Percentiles rank a stretch among this genome's conserved stretches.
phyloP scores from a whole-genome alignment of 2,797 vertebrate species.

The Adrianichthys oophorus region DNA sequence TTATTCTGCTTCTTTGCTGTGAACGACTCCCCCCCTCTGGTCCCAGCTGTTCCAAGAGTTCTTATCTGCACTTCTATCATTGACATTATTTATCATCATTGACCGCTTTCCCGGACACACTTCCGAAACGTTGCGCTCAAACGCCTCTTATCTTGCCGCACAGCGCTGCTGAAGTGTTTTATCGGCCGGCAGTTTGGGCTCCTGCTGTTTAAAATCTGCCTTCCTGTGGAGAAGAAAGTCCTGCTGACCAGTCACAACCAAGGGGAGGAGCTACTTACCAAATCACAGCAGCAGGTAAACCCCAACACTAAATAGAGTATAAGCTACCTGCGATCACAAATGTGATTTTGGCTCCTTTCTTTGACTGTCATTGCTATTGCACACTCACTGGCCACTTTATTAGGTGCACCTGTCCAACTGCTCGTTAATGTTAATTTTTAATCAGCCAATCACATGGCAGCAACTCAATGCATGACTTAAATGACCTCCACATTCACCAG shows the following conservation, averaged over 20 bases:
- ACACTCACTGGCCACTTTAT: too few relatives aligned
- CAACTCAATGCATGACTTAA: too few relatives aligned
- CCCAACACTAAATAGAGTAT: constrained; percentile 1
- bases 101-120: constrained; percentile 14
- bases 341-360: too few relatives aligned
- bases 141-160: constrained; percentile 21
- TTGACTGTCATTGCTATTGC: too few relatives aligned
- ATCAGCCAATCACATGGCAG: too few relatives aligned
- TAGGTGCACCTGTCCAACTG: too few relatives aligned
- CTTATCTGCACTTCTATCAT: constrained; percentile 24
- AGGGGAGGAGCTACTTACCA: background rate
- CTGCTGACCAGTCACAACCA: background rate
- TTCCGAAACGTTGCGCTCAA: constrained; percentile 23
- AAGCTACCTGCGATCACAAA: background rate
- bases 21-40: constrained; percentile 10
- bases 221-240: constrained; percentile 8
- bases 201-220: constrained; percentile 7
- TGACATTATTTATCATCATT: constrained; percentile 13
- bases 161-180: constrained; percentile 26
- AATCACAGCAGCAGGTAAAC: constrained; percentile 6
- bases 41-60: constrained; percentile 11
- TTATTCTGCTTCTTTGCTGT: constrained; percentile 3
- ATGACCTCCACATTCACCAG: too few relatives aligned
- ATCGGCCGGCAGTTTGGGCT: constrained; percentile 13
- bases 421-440: too few relatives aligned